Conservation (phyloP, 1,140 invertebrate species). For the Archegozetes longisetosus region DNA sequence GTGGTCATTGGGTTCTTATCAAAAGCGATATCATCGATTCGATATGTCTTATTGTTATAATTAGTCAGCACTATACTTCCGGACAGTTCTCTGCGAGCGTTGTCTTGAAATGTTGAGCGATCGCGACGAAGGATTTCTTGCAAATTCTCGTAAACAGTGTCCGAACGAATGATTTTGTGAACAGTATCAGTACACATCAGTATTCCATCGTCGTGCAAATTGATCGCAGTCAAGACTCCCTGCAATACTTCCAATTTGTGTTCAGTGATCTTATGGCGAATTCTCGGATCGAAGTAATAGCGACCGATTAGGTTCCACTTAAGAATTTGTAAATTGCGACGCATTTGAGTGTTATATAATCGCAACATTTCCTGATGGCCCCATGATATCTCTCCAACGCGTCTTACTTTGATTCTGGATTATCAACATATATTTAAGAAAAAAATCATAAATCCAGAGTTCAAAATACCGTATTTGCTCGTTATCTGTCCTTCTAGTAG, state of each 20-base stretch:
- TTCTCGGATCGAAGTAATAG: slow-evolving; percentile 1
- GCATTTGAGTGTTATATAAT: slow-evolving; percentile 14
- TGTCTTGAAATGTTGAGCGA: slow-evolving; percentile 3
- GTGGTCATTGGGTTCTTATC: slow-evolving; percentile 26
- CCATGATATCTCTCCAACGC: slow-evolving; percentile 5
- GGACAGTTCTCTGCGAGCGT: slow-evolving; percentile 1
- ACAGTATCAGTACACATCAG: slow-evolving; percentile 55
- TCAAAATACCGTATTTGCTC: not conserved
- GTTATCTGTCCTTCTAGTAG: not conserved
- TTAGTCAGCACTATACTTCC: slow-evolving; percentile 30
- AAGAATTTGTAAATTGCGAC: not conserved
- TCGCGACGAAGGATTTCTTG: not conserved
- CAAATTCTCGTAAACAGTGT: slow-evolving; percentile 22
- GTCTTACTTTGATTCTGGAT: not conserved
- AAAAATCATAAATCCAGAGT: not conserved
- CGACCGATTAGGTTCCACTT: not conserved
- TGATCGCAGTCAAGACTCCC: slow-evolving; percentile 50
- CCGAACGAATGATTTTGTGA: slow-evolving; percentile 49
- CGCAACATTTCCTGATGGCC: slow-evolving; percentile 10
- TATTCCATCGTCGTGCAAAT: slow-evolving; percentile 51
- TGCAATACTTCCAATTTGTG: slow-evolving; percentile 21
- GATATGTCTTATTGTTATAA: slow-evolving; percentile 36
- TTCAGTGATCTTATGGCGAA: not conserved
- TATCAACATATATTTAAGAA: not conserved
- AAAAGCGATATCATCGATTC: slow-evolving; percentile 35